A percentile compares a stretch with the other conserved stretches of the same genome.
Evolutionary conservation across 2,888 invertebrate species (phyloP).

Genomic region (Aspidiotus rigidus): DNA sequence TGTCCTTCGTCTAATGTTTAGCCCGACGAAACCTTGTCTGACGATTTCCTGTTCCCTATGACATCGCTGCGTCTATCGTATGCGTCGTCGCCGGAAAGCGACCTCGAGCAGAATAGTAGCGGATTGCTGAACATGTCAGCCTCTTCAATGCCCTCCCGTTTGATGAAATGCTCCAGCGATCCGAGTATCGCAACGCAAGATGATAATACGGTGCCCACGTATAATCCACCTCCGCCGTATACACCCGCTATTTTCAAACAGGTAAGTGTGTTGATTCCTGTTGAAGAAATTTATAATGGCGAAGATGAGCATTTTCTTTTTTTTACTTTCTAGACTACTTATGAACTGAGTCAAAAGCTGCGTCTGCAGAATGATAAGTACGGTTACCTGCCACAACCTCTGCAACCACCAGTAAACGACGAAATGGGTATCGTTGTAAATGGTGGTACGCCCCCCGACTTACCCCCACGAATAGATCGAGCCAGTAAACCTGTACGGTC

Average conservation of each 20-base stretch:
- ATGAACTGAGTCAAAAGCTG: slow-evolving; percentile 38
- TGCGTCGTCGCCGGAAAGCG: slow-evolving; percentile 92
- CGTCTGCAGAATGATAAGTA: slow-evolving; percentile 43
- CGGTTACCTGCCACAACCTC: slow-evolving; percentile 48
- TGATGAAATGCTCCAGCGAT: slow-evolving; percentile 79
- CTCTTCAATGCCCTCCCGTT: slow-evolving; percentile 39
- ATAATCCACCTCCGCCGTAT: slow-evolving; percentile 70
- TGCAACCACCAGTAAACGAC: slow-evolving; percentile 1
- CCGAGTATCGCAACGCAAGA: slow-evolving; percentile 91
- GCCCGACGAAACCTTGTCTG: slow-evolving; percentile 93
- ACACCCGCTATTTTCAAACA: slow-evolving; percentile 47
- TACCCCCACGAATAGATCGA: slow-evolving; percentile 74
- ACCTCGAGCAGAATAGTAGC: slow-evolving; percentile 67
- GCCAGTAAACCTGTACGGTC: slow-evolving; percentile 59
- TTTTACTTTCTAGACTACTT: slow-evolving; percentile 37
- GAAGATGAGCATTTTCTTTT: background rate
- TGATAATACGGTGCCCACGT: slow-evolving; percentile 48
- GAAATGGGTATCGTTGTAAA: slow-evolving; percentile 27
- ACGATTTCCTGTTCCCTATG: slow-evolving; percentile 99
- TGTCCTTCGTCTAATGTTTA: slow-evolving; percentile 44
- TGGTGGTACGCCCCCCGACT: slow-evolving; percentile 55
- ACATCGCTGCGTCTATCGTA: slow-evolving; percentile 87
- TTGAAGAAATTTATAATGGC: background rate
- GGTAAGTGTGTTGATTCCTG: slow-evolving; percentile 35
- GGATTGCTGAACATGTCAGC: slow-evolving; percentile 36